A percentile compares a stretch with the other conserved stretches of the same genome.
These are phyloP conservation scores for Tragelaphus imberbis DNA, from an alignment of 2,113 vertebrate species.

Conservation along the genomic window DNA sequence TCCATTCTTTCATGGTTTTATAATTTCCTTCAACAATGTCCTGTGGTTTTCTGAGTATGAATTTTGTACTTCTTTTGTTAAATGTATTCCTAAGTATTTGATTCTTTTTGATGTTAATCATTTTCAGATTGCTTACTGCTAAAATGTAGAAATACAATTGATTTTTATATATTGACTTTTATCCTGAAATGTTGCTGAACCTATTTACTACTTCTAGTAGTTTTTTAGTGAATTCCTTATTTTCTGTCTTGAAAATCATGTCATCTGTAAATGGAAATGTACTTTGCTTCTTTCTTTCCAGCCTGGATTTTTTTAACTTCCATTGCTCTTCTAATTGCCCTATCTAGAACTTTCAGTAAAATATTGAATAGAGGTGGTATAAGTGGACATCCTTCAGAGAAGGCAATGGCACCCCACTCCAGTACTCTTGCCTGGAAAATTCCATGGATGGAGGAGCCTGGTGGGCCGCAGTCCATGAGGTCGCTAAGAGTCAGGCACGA, in stretches of 20 bases:
- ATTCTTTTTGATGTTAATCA: not conserved
- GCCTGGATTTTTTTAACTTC: not conserved
- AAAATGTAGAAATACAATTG: not conserved
- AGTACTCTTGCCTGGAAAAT: no score
- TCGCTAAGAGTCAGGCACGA: no score
- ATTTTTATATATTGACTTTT: not conserved
- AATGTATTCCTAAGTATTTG: not conserved
- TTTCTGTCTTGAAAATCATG: not conserved
- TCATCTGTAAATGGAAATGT: not conserved
- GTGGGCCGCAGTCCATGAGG: no score
- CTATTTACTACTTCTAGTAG: not conserved
- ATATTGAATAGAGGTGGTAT: not conserved
- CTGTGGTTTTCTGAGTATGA: not conserved
- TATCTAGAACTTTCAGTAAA: not conserved
- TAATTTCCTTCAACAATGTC: not conserved
- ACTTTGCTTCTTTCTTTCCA: not conserved
- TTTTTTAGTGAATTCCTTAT: not conserved
- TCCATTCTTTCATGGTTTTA: not conserved
- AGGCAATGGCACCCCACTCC: no score
- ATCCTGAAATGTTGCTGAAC: not conserved
- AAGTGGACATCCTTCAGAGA: not conserved
- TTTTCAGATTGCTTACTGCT: not conserved
- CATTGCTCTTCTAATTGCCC: not conserved
- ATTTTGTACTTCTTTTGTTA: not conserved
- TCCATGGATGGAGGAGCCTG: no score